Evolutionary conservation across 53 echinoderm and acorn worm genomes (phyloP).

Genomic region (Astropecten irregularis): DNA sequence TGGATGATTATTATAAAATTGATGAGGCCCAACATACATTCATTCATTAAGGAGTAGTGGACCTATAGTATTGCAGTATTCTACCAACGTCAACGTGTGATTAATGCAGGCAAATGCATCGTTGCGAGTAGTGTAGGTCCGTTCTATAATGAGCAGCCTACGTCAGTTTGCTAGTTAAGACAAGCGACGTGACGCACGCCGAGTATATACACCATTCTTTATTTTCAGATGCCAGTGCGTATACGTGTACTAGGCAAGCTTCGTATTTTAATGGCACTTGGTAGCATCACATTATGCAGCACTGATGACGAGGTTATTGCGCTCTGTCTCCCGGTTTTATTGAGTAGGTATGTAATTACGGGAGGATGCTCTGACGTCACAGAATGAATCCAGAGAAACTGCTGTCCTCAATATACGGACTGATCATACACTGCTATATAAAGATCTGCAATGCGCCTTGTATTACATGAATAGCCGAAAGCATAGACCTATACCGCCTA

Average conservation of each 20-base stretch:
- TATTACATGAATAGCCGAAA: background rate
- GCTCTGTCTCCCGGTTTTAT: background rate
- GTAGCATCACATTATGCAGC: slow-evolving; percentile 39
- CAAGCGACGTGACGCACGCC: slow-evolving; percentile 22
- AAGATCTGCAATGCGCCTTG: slow-evolving; percentile 1
- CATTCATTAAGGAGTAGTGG: no score
- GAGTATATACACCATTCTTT: slow-evolving; percentile 2
- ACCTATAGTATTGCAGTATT: no score
- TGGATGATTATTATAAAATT: no score
- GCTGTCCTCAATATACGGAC: slow-evolving; percentile 8
- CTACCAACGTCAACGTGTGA: slow-evolving; percentile 4
- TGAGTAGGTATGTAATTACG: slow-evolving; percentile 30
- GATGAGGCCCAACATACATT: no score
- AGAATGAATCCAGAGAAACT: slow-evolving; percentile 12
- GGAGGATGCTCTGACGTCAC: slow-evolving; percentile 42
- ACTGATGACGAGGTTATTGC: slow-evolving; percentile 13
- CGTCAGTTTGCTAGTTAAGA: slow-evolving; percentile 8
- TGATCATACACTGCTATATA: slow-evolving; percentile 24
- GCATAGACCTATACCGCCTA: no score
- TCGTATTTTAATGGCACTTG: slow-evolving; percentile 35
- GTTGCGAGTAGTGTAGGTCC: background rate
- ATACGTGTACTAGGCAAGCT: slow-evolving; percentile 22
- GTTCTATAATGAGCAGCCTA: slow-evolving; percentile 6
- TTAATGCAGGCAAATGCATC: background rate
- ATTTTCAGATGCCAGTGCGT: slow-evolving; percentile 44